phyloP scores from a whole-genome alignment of 2,113 vertebrate genomes.

The Prunella fulvescens region DNA sequence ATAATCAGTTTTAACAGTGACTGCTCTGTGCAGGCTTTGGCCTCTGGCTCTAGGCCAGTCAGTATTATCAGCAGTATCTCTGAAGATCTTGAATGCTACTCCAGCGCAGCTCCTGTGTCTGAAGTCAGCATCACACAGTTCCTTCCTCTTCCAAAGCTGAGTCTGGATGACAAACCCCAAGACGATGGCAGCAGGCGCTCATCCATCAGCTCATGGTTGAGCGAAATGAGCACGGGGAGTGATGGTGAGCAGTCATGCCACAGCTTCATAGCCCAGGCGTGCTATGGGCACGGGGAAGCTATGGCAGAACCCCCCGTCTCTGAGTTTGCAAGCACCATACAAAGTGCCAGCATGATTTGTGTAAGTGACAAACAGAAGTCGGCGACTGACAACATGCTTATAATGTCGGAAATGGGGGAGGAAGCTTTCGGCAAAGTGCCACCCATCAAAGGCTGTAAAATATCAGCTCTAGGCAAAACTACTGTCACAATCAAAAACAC shows the following conservation, averaged over 20 bases:
- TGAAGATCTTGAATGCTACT: conserved; percentile 80
- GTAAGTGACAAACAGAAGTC: conserved; percentile 66
- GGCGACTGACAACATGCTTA: conserved; percentile 69
- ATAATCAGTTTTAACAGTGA: conserved; percentile 93
- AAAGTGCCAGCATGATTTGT: conserved; percentile 56
- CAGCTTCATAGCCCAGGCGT: conserved; percentile 84
- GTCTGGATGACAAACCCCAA: conserved; percentile 74
- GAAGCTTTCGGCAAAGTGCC: conserved; percentile 71
- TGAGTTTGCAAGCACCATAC: conserved; percentile 53
- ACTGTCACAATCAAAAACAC: conserved; percentile 80
- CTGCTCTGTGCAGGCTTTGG: conserved; percentile 82
- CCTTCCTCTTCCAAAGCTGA: conserved; percentile 75
- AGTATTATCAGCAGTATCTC: conserved; percentile 93
- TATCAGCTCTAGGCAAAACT: conserved; percentile 83
- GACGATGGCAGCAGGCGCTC: conserved; percentile 81
- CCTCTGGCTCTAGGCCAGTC: conserved; percentile 82
- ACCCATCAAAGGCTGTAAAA: conserved; percentile 75
- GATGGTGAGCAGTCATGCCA: conserved; percentile 89
- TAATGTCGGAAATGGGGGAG: conserved; percentile 68
- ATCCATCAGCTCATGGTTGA: conserved; percentile 92
- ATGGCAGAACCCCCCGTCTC: conserved; percentile 80
- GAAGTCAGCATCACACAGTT: conserved; percentile 90
- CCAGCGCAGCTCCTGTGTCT: conserved; percentile 79
- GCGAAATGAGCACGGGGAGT: conserved; percentile 88
- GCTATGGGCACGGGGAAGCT: conserved; percentile 87